These are phyloP conservation scores for Salarias fasciatus DNA, from an alignment of 2,797 vertebrate species.

Conservation along the genomic window DNA sequence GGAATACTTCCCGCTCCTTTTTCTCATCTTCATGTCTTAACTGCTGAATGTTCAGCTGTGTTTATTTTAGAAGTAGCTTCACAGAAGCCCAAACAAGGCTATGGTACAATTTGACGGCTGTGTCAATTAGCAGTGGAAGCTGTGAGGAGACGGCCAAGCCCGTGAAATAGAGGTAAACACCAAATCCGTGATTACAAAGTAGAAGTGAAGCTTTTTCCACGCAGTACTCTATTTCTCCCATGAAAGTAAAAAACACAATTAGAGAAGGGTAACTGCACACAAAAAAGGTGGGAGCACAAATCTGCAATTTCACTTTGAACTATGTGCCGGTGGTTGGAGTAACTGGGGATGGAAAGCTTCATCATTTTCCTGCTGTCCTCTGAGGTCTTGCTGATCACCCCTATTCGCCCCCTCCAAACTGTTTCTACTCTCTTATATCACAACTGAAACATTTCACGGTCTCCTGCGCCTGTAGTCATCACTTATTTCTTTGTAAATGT, in stretches of 20 bases:
- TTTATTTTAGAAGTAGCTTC: not conserved
- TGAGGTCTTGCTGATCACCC: not conserved
- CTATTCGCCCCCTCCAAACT: no score
- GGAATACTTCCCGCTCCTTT: conserved; percentile 3
- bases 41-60: conserved; percentile 12
- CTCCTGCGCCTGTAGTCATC: conserved; percentile 4
- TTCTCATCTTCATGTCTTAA: conserved; percentile 7
- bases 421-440: no score
- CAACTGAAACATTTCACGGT: no score
- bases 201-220: not conserved
- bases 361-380: not conserved
- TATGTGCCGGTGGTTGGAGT: not conserved
- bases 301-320: conserved; percentile 18
- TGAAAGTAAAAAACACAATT: not conserved
- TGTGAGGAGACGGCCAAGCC: not conserved
- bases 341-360: not conserved
- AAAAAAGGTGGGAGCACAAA: conserved; percentile 2
- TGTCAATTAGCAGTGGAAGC: conserved; percentile 20
- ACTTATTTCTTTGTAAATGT: conserved; percentile 18
- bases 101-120: conserved; percentile 8
- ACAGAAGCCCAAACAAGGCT: conserved; percentile 10
- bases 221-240: not conserved
- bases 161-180: not conserved
- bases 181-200: not conserved
- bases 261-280: not conserved